Conservation (phyloP, 2,888 invertebrate genomes). For the Polydrusus tereticollis region DNA sequence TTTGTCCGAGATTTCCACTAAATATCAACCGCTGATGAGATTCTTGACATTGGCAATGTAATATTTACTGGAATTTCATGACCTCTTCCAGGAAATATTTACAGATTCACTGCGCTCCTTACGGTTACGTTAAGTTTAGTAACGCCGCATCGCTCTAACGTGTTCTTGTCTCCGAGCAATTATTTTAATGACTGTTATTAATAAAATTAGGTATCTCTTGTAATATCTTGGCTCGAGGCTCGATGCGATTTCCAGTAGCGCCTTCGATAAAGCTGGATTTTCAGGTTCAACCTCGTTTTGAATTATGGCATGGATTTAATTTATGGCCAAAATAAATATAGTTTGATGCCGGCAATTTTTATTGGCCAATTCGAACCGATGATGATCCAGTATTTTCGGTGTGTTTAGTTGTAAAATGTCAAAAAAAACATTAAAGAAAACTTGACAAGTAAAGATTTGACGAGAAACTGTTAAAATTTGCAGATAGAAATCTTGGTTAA, state of each 20-base stretch:
- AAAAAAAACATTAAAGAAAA: neutral
- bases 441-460: too few relatives aligned
- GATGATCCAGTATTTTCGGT: too few relatives aligned
- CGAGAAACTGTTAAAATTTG: too few relatives aligned
- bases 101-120: neutral
- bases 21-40: too few relatives aligned
- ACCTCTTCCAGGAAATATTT: too few relatives aligned
- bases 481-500: too few relatives aligned
- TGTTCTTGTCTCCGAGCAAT: constrained; percentile 11
- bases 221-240: constrained; percentile 22
- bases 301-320: constrained; percentile 5
- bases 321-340: neutral
- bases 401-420: too few relatives aligned
- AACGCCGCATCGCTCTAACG: neutral
- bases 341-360: neutral
- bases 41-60: too few relatives aligned
- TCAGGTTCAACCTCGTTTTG: constrained; percentile 27
- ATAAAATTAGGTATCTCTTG: constrained; percentile 36
- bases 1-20: too few relatives aligned
- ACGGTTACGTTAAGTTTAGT: neutral
- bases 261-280: constrained; percentile 7
- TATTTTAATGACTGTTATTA: constrained; percentile 37
- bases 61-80: too few relatives aligned
- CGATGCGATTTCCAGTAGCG: constrained; percentile 40
- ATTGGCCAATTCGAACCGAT: neutral